phyloP scores from a whole-genome alignment of 2,888 invertebrate genomes.

The Gnatocerus cornutus region DNA sequence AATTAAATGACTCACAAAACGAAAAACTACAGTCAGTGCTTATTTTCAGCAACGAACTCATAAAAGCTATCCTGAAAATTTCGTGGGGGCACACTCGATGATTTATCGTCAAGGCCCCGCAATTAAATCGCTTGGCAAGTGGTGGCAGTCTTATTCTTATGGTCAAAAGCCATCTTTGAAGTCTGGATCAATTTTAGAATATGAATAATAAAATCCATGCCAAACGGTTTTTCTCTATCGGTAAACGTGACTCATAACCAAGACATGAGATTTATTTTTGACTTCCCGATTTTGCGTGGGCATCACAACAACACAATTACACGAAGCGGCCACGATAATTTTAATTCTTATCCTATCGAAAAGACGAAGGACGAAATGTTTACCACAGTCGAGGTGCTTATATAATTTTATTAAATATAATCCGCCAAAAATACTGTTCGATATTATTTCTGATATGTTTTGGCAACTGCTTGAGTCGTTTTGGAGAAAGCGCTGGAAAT shows the following conservation, averaged over 20 bases:
- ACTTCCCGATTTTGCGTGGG: slow-evolving; percentile 57
- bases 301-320: slow-evolving; percentile 56
- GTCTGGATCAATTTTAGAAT: slow-evolving; percentile 54
- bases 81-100: slow-evolving; percentile 37
- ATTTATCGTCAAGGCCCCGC: slow-evolving; percentile 38
- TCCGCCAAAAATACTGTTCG: slow-evolving; percentile 24
- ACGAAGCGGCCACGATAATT: neutral
- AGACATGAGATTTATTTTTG: slow-evolving; percentile 53
- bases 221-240: slow-evolving; percentile 54
- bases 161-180: slow-evolving; percentile 28
- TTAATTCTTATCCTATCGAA: too few species aligned
- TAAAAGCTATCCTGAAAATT: slow-evolving; percentile 31
- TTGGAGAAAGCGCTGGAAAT: slow-evolving; percentile 12
- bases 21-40: slow-evolving; percentile 27
- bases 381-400: slow-evolving; percentile 23
- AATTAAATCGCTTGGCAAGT: slow-evolving; percentile 42
- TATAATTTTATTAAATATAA: slow-evolving; percentile 41
- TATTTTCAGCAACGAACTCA: slow-evolving; percentile 34
- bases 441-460: slow-evolving; percentile 13
- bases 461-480: slow-evolving; percentile 11
- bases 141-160: slow-evolving; percentile 5
- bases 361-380: slow-evolving; percentile 26
- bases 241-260: slow-evolving; percentile 56
- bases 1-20: slow-evolving; percentile 8
- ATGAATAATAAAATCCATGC: slow-evolving; percentile 56